Base-by-base conservation (phyloP, 2,113 vertebrate species). In the Labeo catla region DNA sequence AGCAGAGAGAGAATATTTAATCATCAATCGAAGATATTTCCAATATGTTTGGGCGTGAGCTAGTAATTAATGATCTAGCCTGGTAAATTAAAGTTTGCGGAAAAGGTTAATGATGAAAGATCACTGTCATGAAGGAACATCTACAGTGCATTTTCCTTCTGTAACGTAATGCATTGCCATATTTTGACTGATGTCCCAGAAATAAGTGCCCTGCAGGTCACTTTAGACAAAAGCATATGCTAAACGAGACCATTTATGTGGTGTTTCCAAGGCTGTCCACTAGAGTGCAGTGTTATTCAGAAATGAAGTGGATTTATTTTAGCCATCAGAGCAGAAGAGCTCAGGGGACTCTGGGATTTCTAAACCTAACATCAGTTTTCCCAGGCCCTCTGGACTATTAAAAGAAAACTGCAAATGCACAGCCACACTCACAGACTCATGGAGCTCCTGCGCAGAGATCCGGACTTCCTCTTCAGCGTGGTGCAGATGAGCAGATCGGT, bases 401-500 rank as follows among this genome's bases (percentile, higher is more conserved):
- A 10, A 59, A 77, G 70, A n/a, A 13, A 94, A 19, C 36, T 0
- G 66, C 36, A 43, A 21, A 70, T 7, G 28, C 28, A 2, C 65
- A 70, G 13, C 65, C 16, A 6, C 15, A 74, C 97, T 92, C 93
- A 99, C 98, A 99, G 95, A 91, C 97, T 99, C 97, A 99, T 98
- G 91, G 98, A 99, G 92, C 98, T 99, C 88, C 98, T 96, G 34
- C 98, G 95, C 65, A 99, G 94, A 4, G 98, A 99, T n/a, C 98
- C 98, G 0, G 98, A 99, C 93, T 99, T 99, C 92, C 98, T 96
- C 90, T 99, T 99, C 87, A 99, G 92, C 0, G 98, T 99, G 81
- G 98, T 99, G 93, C 98, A 99, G 91, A 99, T 95, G 54, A 99
- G 94, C 88, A 99, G 95, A 92, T 99, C 98, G 2, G 96, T 96